Conservation (phyloP, 2,113 vertebrate genomes). For the Merops nubicus region DNA sequence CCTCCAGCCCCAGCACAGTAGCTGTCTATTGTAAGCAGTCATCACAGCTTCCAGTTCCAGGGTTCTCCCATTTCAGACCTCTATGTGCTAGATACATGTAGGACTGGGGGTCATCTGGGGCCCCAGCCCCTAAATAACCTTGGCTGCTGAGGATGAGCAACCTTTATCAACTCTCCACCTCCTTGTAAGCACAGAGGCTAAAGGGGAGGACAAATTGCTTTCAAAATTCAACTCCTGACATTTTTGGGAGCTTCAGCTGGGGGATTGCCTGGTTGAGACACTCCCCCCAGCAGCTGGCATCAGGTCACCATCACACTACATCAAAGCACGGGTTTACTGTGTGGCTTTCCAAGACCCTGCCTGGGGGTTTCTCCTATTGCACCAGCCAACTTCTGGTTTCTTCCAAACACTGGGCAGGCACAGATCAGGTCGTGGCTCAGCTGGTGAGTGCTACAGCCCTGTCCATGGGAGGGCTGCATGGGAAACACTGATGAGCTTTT, state of each 20-base stretch:
- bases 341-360: neutral
- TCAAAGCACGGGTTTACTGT: neutral
- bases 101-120: neutral
- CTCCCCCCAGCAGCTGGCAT: neutral
- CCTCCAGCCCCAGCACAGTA: neutral
- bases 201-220: neutral
- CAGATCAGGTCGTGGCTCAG: neutral
- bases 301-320: neutral
- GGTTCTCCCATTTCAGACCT: neutral
- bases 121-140: neutral
- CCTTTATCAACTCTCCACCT: neutral
- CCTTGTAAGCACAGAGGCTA: neutral
- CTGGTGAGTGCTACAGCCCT: neutral
- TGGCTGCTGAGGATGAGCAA: neutral
- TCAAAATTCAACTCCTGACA: fast-evolving
- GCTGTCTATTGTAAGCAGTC: neutral
- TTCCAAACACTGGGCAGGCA: neutral
- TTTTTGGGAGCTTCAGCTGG: neutral
- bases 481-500: neutral
- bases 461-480: neutral
- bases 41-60: neutral
- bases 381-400: neutral
- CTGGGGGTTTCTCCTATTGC: neutral
- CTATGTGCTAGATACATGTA: neutral
- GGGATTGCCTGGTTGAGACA: neutral